Evolutionary conservation across 2,113 vertebrate species (phyloP), one percentile per base, ranked within the genome.

Genomic region (Tinamus guttatus): DNA sequence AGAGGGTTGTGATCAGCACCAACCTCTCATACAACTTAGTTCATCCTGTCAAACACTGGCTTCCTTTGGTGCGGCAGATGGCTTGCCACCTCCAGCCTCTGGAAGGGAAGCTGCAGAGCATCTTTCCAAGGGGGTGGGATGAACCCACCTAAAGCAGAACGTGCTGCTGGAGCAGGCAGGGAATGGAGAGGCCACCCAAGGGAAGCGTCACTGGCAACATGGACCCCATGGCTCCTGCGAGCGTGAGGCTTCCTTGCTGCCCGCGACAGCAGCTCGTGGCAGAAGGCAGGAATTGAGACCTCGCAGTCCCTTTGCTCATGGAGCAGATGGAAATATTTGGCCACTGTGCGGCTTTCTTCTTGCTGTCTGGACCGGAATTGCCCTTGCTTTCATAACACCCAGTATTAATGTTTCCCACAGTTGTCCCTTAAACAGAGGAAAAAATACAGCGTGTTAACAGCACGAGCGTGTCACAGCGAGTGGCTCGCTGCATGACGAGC

Each of bases 241-340:
- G 52, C 45, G 25, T 32, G 38, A 32, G 30, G 34, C 51, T 65
- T 75, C 63, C 65, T 79, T 58, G 17, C 64, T 60, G 32, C 16
- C 62, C 49, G 38, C 78, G 75, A 24, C 0, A 4, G 60, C 69
- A 91, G 43, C 51, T 83, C 59, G 25, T 34, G 71, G 67, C 86
- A 95, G 92, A 91, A 94, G 59, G 74, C 81, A 45, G 64, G 70
- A 89, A 78, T 32, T n/a, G 76, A 77, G 62, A 65, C 74, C 41
- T n/a, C 45, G 52, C 87, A 69, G 58, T 67, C 65, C 89, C 71
- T 85, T 65, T 87, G 67, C 70, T 94, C 47, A 40, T 34, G 67
- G 86, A 96, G 63, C 96, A 97, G 96, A 97, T 97, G 96, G 95
- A 96, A 91, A 76, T 86, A 38, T 96, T 95, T 96, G 96, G 76